A percentile compares a stretch with the other conserved stretches of the same genome.
Evolutionary conservation across 2,888 invertebrate species (phyloP).

Genomic region (Erebia aethiops): DNA sequence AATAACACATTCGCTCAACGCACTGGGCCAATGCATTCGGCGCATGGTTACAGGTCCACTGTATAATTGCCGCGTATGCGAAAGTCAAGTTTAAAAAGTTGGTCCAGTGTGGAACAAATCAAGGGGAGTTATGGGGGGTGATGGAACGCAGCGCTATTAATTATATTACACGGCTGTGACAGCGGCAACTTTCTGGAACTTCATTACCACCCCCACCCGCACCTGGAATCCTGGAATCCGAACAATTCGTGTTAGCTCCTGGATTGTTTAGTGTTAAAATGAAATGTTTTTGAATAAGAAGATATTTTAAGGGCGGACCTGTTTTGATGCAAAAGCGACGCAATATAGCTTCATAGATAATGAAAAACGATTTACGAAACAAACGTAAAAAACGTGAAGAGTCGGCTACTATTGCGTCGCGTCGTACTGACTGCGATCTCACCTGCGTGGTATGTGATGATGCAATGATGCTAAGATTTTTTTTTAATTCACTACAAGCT

Average conservation of each 20-base stretch:
- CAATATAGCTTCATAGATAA: background rate
- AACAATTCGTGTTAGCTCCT: constrained; percentile 18
- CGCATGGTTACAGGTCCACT: too few relatives aligned
- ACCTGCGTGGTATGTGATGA: too few relatives aligned
- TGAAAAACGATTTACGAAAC: too few relatives aligned
- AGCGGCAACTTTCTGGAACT: constrained; percentile 49
- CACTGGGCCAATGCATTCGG: too few relatives aligned
- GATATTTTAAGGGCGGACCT: background rate
- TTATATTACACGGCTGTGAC: constrained; percentile 68
- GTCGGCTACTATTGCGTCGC: too few relatives aligned
- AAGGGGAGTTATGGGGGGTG: constrained; percentile 44
- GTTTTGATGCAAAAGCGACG: background rate
- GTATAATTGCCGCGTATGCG: too few relatives aligned
- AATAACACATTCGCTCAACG: too few relatives aligned
- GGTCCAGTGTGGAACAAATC: constrained; percentile 47
- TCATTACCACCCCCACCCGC: constrained; percentile 46
- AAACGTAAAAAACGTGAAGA: too few relatives aligned
- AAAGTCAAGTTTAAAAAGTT: too few relatives aligned
- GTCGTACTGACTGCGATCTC: too few relatives aligned
- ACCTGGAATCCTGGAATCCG: constrained; percentile 27
- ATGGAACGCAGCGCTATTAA: constrained; percentile 62
- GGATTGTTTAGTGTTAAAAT: constrained; percentile 26
- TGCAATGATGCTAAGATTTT: too few relatives aligned
- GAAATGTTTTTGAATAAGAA: constrained; percentile 11
- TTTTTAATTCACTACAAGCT: too few relatives aligned